These are phyloP conservation scores for Perdita meconis DNA, from an alignment of 2,888 invertebrate genomes.

Conservation along the genomic window DNA sequence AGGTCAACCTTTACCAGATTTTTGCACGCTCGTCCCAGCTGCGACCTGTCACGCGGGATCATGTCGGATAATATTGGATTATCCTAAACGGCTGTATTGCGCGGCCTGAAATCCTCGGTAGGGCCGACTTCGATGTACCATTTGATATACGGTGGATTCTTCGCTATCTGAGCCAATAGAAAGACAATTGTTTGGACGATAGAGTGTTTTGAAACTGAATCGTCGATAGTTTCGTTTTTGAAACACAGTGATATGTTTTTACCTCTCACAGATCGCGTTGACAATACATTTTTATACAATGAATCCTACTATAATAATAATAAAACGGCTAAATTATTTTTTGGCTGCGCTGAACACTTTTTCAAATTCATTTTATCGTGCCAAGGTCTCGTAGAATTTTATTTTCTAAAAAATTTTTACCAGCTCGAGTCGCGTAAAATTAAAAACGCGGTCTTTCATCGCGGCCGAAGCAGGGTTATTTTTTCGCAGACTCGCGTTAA, in stretches of 20 bases:
- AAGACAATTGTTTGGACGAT: too few relatives aligned
- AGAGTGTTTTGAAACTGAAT: too few relatives aligned
- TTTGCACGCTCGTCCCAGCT: conserved; percentile 28
- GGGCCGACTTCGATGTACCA: conserved; percentile 14
- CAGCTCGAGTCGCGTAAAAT: neutral
- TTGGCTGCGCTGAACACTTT: too few relatives aligned
- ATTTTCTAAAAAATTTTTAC: neutral
- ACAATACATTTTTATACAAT: too few relatives aligned
- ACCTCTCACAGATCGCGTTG: too few relatives aligned
- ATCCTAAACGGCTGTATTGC: conserved; percentile 40
- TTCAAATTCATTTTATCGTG: neutral
- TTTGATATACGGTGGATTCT: conserved; percentile 10
- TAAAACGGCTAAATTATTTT: too few relatives aligned
- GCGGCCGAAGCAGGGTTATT: neutral
- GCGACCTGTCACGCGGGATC: conserved; percentile 42
- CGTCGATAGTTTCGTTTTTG: too few relatives aligned
- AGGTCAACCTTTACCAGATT: conserved; percentile 34
- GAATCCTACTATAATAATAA: too few relatives aligned
- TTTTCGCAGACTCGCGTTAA: neutral
- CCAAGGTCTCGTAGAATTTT: neutral
- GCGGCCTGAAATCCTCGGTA: conserved; percentile 13
- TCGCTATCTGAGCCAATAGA: too few relatives aligned
- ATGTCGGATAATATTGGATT: conserved; percentile 57
- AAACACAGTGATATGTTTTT: too few relatives aligned
- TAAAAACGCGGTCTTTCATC: neutral